A percentile compares a stretch with the other conserved stretches of the same genome.
These are phyloP conservation scores for Gobiocypris rarus DNA, from an alignment of 2,113 vertebrate genomes.

Conservation along the genomic window DNA sequence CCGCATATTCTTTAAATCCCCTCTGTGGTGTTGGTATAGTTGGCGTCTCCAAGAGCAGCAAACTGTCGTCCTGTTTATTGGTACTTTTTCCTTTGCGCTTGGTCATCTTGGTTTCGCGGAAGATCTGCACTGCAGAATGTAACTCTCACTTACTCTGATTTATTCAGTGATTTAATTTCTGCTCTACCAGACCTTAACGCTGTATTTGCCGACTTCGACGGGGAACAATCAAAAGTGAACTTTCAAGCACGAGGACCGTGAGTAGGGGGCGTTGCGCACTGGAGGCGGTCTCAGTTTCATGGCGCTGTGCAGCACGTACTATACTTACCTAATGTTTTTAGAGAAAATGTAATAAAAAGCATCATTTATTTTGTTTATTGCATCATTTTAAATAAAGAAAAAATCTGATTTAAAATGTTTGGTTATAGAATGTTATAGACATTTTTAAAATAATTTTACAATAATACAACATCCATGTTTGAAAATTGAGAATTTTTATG, in stretches of 20 bases:
- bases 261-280: conserved; percentile 19
- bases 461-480: too few relatives aligned
- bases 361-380: neutral
- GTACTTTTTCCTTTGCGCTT: conserved; percentile 57
- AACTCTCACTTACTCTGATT: neutral
- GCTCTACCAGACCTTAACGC: neutral
- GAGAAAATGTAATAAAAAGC: neutral
- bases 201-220: conserved; percentile 13
- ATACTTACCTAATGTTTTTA: neutral
- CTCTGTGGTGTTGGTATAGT: conserved; percentile 17
- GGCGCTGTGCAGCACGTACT: neutral
- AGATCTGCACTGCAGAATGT: neutral
- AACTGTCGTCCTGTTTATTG: conserved; percentile 56
- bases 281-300: neutral
- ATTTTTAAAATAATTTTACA: too few relatives aligned
- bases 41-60: conserved; percentile 49
- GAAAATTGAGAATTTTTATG: too few relatives aligned
- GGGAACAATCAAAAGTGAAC: conserved; percentile 8
- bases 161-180: neutral
- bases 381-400: neutral
- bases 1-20: conserved; percentile 45
- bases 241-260: neutral
- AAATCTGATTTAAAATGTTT: too few relatives aligned
- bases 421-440: too few relatives aligned
- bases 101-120: conserved; percentile 48